Conservation (phyloP, 1,140 invertebrate species). For the Nixonia krombeini region DNA sequence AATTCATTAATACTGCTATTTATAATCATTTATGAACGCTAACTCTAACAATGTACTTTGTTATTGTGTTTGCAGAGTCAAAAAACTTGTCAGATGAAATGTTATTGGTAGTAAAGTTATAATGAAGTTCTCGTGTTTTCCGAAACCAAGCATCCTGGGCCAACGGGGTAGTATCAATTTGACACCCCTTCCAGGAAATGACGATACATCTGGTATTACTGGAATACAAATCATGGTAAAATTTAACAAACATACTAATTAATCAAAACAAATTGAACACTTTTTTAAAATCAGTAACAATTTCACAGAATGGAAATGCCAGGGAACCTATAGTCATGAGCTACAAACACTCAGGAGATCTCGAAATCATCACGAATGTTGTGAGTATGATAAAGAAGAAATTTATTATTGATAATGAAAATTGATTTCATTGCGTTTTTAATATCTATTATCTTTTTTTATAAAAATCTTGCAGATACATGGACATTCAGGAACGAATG, state of each 20-base stretch:
- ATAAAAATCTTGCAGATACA: background rate
- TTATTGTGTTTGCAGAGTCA: background rate
- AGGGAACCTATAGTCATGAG: slow-evolving; percentile 52
- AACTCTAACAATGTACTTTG: no score
- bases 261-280: no score
- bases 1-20: no score
- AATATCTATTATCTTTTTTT: no score
- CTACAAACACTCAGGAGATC: slow-evolving; percentile 53
- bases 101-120: slow-evolving; percentile 6
- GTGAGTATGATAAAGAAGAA: slow-evolving; percentile 55
- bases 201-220: slow-evolving; percentile 28
- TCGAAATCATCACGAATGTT: slow-evolving; percentile 39
- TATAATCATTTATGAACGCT: no score
- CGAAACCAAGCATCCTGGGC: slow-evolving; percentile 55
- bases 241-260: no score
- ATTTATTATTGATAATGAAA: no score
- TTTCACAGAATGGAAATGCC: slow-evolving; percentile 47
- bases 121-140: slow-evolving; percentile 66
- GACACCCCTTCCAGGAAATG: slow-evolving; percentile 48
- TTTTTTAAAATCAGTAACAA: no score
- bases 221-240: slow-evolving; percentile 15
- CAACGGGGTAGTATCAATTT: slow-evolving; percentile 63
- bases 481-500: background rate
- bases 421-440: no score
- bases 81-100: background rate